phyloP scores from a whole-genome alignment of 2,888 invertebrate genomes.

The Allygus modestus region DNA sequence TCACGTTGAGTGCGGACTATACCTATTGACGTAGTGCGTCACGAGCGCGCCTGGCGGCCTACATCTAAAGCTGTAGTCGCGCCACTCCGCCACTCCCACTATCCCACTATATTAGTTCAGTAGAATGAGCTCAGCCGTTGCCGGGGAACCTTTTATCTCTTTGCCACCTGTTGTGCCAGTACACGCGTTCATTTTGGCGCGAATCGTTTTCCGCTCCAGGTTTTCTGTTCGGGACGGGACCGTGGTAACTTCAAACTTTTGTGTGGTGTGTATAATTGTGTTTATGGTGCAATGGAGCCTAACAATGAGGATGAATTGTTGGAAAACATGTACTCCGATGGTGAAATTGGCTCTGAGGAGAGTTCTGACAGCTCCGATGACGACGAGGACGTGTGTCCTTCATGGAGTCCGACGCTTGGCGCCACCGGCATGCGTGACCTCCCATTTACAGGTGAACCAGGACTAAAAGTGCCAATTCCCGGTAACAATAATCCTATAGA shows the following conservation, averaged over 20 bases:
- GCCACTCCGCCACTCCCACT: background rate
- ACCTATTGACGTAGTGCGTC: background rate
- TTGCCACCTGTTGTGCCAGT: too few relatives aligned
- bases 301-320: background rate
- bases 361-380: background rate
- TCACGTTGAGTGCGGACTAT: too few relatives aligned
- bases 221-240: too few relatives aligned
- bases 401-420: background rate
- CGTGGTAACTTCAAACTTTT: too few relatives aligned
- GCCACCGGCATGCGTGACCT: background rate
- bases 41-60: background rate
- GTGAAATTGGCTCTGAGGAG: background rate
- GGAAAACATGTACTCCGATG: background rate
- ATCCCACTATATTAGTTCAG: too few relatives aligned
- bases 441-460: constrained; percentile 7
- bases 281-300: background rate
- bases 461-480: background rate
- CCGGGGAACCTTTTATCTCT: too few relatives aligned
- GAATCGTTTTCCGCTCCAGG: too few relatives aligned
- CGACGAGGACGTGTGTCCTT: background rate
- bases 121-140: too few relatives aligned
- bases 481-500: background rate
- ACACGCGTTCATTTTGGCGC: too few relatives aligned
- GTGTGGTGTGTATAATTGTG: background rate
- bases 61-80: too few relatives aligned